phyloP scores from a whole-genome alignment of 92 coral and sea anemone species.

The Muricea muricata region DNA sequence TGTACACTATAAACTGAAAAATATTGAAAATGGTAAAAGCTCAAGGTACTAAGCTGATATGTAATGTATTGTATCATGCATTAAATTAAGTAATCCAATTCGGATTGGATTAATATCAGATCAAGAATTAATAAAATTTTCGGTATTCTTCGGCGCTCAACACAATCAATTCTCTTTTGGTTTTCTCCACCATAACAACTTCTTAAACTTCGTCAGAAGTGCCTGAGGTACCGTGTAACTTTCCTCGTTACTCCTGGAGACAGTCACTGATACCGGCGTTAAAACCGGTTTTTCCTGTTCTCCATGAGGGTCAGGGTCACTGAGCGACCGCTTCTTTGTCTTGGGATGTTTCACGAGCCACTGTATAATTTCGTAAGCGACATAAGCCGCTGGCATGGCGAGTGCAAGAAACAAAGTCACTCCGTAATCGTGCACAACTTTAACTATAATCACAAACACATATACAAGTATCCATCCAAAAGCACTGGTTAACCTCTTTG shows the following conservation, averaged over 20 bases:
- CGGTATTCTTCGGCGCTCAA: too few relatives aligned
- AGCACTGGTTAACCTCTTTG: not conserved
- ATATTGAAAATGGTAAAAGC: too few relatives aligned
- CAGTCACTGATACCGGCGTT: not conserved
- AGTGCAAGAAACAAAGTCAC: conserved; percentile 21
- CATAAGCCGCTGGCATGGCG: not conserved
- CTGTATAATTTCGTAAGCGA: not conserved
- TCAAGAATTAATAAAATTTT: too few relatives aligned
- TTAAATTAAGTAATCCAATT: too few relatives aligned
- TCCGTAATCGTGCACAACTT: conserved; percentile 34
- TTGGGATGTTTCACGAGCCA: not conserved
- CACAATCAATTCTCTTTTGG: not conserved
- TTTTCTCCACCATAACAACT: conserved; percentile 34
- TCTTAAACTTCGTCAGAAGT: not conserved
- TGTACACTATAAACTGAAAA: not conserved
- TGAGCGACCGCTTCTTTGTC: not conserved
- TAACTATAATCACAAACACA: not conserved
- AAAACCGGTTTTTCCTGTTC: not conserved
- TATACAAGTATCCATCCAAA: conserved; percentile 2
- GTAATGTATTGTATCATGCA: too few relatives aligned
- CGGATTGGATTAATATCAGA: too few relatives aligned
- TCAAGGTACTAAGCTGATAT: too few relatives aligned
- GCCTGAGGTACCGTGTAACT: too few relatives aligned
- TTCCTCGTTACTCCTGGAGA: too few relatives aligned
- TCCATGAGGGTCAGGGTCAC: not conserved